Evolutionary conservation across 2,797 vertebrate species (phyloP), one percentile per base, ranked within the genome.

Genomic region (Amniataba percoides): DNA sequence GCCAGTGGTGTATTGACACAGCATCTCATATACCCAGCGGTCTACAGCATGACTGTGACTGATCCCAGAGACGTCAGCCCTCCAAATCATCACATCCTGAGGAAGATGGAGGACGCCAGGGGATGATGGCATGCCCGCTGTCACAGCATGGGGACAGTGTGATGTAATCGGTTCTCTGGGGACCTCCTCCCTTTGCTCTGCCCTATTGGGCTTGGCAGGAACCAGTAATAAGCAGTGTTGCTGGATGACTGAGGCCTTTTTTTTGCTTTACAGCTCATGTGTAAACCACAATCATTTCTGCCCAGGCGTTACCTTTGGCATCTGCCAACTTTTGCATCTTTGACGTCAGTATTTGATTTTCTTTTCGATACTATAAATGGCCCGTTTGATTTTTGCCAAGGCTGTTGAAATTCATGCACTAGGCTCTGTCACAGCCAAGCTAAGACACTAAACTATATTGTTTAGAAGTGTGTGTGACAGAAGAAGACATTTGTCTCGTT

Each of bases 311-410:
- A 73, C 74, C 60, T 8, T 27, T 23, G 12, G 66, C 62, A 67
- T 74, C 36, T 1, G 74, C 58, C 70, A 81, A 21, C 31, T 74
- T 81, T 63, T 52, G 48, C 60, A 57, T 77, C 80, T 69, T 69
- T 90, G 87, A 88, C 66, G 71, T 89, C 88, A 89, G 59, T 34
- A 52, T 85, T 80, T 55, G 70, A 48, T 74, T 81, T 85, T 77
- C 34, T 67, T 62, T 81, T 71, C 81, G 59, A 70, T 80, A n/a
- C 70, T 79, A 77, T 86, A 72, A 88, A 84, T 77, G 62, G 61
- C 21, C 36, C 15, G 2, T 74, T 74, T 60, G 23, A 19, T 77
- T 87, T 84, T 69, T 63, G 64, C 77, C 46, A 72, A 40, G 34
- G 58, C 51, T 74, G 70, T 58, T 81, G 58, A 84, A 86, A 70